Percentiles rank a stretch among this genome's conserved stretches.
These are phyloP conservation scores for Spilosoma lubricipeda DNA, from an alignment of 2,888 invertebrate species.

Conservation along the genomic window DNA sequence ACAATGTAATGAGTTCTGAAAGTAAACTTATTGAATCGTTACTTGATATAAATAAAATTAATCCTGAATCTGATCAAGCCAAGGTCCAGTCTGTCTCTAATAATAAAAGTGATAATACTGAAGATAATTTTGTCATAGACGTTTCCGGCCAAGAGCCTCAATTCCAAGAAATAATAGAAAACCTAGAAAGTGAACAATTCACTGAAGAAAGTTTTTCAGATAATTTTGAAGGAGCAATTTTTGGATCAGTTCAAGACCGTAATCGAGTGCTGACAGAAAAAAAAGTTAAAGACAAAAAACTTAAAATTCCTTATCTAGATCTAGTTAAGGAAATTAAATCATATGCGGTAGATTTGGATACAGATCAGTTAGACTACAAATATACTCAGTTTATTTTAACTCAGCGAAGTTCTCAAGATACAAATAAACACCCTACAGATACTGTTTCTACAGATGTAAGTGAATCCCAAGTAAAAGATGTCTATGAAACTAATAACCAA, in stretches of 20 bases:
- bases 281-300: conserved; percentile 41
- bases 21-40: conserved; percentile 7
- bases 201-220: conserved; percentile 59
- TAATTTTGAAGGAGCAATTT: conserved; percentile 85
- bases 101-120: neutral
- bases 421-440: neutral
- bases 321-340: conserved; percentile 73
- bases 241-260: conserved; percentile 88
- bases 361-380: conserved; percentile 68
- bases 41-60: neutral
- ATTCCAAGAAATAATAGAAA: neutral
- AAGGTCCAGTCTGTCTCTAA: neutral
- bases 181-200: conserved; percentile 17
- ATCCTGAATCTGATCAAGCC: neutral
- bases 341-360: conserved; percentile 71
- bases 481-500: conserved; percentile 16
- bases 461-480: neutral
- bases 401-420: conserved; percentile 36
- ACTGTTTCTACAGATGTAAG: neutral
- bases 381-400: conserved; percentile 63
- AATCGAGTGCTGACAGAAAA: conserved; percentile 56
- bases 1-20: conserved; percentile 20
- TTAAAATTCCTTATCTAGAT: conserved; percentile 67
- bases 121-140: neutral
- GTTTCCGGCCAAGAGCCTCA: neutral